phyloP scores from a whole-genome alignment of 1,140 invertebrate genomes.

The Brachionus sp. region DNA sequence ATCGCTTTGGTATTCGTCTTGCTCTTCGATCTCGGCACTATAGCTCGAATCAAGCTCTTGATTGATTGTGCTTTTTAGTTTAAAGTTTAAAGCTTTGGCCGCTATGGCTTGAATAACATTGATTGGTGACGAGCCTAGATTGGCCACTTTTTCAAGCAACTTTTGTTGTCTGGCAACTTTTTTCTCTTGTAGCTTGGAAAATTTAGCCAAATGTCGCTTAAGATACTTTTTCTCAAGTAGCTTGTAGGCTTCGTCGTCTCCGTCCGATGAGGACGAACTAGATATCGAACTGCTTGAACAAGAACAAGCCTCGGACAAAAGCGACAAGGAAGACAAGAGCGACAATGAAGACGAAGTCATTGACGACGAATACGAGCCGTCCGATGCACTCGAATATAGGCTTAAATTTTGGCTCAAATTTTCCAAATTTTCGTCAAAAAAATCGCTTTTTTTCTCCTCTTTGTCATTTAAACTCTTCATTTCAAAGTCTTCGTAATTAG shows the following conservation, averaged over 20 bases:
- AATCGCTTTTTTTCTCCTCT: neutral
- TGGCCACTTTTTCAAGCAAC: slow-evolving; percentile 35
- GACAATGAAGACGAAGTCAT: neutral
- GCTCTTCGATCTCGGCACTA: neutral
- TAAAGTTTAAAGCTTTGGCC: slow-evolving; percentile 41
- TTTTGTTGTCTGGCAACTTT: slow-evolving; percentile 20
- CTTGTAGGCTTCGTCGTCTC: neutral
- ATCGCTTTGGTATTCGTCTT: neutral
- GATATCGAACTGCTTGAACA: neutral
- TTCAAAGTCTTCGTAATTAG: slow-evolving; percentile 26
- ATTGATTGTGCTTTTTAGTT: neutral
- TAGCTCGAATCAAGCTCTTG: neutral
- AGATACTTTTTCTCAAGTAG: neutral
- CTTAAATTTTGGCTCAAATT: slow-evolving; percentile 25
- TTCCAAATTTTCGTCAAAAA: slow-evolving; percentile 10
- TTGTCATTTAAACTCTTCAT: neutral
- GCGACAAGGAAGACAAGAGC: slow-evolving; percentile 5
- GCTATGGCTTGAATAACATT: slow-evolving; percentile 40
- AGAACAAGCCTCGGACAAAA: slow-evolving; percentile 9
- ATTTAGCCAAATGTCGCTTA: neutral
- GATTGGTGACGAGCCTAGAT: slow-evolving; percentile 42
- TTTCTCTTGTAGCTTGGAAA: slow-evolving; percentile 15
- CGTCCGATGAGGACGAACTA: neutral
- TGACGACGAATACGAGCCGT: neutral
- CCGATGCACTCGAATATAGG: neutral